Evolutionary conservation across 2,888 invertebrate genomes (phyloP).

Genomic region (Ashinkailepas kermadecensis): DNA sequence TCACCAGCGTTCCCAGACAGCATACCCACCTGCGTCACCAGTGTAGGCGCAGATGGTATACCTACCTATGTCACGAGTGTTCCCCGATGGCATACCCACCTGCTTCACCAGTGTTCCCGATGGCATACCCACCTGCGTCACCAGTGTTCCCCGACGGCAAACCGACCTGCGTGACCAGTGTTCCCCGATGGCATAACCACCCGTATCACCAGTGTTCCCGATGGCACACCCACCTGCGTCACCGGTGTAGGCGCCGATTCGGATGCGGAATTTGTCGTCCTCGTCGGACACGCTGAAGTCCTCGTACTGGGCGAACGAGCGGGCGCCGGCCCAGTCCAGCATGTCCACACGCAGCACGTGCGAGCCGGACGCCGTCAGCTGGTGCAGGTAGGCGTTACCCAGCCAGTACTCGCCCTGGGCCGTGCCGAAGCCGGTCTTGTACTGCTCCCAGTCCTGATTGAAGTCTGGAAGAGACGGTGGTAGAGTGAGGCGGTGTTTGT

Average conservation of each 20-base stretch:
- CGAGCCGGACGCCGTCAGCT: background rate
- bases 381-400: background rate
- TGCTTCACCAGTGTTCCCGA: too few species aligned
- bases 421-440: background rate
- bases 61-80: too few species aligned
- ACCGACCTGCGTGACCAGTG: too few species aligned
- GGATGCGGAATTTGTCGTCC: background rate
- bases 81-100: too few species aligned
- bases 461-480: background rate
- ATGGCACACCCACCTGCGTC: background rate
- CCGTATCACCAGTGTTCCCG: too few species aligned
- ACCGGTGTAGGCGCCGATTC: background rate
- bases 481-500: background rate
- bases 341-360: background rate
- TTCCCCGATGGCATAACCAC: too few species aligned
- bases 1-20: too few species aligned
- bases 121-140: too few species aligned
- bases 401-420: slow-evolving; percentile 13
- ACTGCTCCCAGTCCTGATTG: background rate
- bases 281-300: slow-evolving; percentile 2
- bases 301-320: background rate
- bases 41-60: too few species aligned
- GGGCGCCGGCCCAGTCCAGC: background rate
- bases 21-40: too few species aligned
- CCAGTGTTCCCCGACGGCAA: too few species aligned